Percentiles rank a stretch among this genome's conserved stretches.
Evolutionary conservation across 2,797 vertebrate species (phyloP).

Genomic region (Corythornis leucogaster): DNA sequence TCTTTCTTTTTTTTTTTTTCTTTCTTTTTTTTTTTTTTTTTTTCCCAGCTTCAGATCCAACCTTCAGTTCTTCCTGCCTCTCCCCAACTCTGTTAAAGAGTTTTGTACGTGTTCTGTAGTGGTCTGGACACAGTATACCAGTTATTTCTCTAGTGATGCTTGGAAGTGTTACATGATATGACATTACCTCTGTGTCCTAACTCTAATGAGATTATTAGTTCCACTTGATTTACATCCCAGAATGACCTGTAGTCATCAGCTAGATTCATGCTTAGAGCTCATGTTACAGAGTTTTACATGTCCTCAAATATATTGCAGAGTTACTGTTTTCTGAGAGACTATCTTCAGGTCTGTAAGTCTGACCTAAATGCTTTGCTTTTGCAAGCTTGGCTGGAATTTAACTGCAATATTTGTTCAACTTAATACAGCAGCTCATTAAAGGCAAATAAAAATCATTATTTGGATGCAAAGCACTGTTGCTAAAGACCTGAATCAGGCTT

Average conservation of each 20-base stretch:
- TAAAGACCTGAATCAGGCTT: constrained; percentile 5
- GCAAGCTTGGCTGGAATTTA: not conserved
- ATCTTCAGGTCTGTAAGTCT: not conserved
- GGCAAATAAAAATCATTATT: not conserved
- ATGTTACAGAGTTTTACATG: not conserved
- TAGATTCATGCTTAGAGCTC: rapidly evolving
- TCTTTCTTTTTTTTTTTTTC: too few relatives aligned
- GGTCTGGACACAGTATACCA: not conserved
- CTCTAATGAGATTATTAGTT: not conserved
- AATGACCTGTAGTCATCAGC: not conserved
- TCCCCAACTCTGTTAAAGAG: rapidly evolving
- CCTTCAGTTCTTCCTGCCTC: not conserved
- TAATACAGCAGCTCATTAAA: constrained; percentile 30
- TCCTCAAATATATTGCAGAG: not conserved
- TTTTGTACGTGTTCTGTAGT: not conserved
- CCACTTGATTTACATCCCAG: not conserved
- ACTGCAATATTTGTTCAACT: not conserved
- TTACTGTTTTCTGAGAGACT: not conserved
- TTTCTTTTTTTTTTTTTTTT: not conserved
- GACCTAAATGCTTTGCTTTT: not conserved
- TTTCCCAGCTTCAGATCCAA: rapidly evolving
- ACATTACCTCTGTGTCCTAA: not conserved
- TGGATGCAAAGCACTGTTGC: not conserved
- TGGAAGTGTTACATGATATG: not conserved
- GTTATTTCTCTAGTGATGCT: not conserved